These are phyloP conservation scores for Acanthosepion esculentum DNA, from an alignment of 2,888 invertebrate genomes.

Conservation along the genomic window DNA sequence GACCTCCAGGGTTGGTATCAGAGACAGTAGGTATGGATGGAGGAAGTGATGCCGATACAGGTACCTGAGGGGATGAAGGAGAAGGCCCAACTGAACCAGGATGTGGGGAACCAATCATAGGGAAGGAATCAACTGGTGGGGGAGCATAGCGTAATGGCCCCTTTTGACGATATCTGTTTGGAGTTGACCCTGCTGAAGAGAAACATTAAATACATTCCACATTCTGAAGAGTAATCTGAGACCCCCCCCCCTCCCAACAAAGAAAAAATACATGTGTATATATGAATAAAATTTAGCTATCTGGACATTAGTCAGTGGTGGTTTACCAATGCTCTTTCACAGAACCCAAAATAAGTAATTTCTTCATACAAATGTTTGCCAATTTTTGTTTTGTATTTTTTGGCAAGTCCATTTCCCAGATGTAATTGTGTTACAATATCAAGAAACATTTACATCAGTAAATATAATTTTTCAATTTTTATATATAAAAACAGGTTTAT, in stretches of 20 bases:
- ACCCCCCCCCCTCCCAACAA: no score
- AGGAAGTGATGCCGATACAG: not conserved
- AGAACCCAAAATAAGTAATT: no score
- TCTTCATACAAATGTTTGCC: not conserved
- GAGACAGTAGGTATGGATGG: slow-evolving; percentile 35
- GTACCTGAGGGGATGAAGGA: not conserved
- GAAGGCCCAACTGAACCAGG: slow-evolving; percentile 34
- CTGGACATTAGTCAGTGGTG: no score
- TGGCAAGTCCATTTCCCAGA: no score
- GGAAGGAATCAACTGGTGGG: slow-evolving; percentile 63
- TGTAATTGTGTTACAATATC: no score
- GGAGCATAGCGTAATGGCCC: slow-evolving; percentile 65
- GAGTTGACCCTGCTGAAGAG: slow-evolving; percentile 41
- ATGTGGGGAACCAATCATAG: slow-evolving; percentile 58
- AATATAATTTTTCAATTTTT: no score
- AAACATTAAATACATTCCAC: not conserved
- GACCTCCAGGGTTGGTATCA: not conserved
- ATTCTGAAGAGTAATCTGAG: not conserved
- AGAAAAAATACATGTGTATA: no score
- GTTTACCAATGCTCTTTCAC: no score
- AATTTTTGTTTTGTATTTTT: not conserved
- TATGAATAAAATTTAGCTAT: no score
- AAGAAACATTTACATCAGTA: no score
- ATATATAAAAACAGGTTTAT: no score
- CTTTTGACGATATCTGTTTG: slow-evolving; percentile 58